Base-by-base conservation (phyloP, 2,113 vertebrate genomes). In the Coryphaenoides rupestris region DNA sequence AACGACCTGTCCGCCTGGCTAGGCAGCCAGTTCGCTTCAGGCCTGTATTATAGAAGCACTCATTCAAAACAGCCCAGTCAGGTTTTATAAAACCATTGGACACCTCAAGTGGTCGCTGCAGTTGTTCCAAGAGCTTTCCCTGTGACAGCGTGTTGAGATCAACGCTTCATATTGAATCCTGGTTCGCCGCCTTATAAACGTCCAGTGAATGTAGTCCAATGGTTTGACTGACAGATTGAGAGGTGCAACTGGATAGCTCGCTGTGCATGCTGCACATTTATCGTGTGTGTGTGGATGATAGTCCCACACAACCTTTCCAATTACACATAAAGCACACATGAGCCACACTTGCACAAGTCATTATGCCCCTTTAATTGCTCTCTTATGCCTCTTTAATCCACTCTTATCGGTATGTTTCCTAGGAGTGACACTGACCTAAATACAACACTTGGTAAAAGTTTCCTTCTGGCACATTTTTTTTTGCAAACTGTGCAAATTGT, bases 181-280 rank as follows among this genome's bases (percentile, higher is more conserved):
- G 66, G 64, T 80, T 75, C 73, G 75, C 21, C 46, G 40, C 68
- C 69, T 69, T 67, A 69, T 77, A 70, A 76, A 79, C 58, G 49
- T 63, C 47, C 21, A 63, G 71, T 63, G 69, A 72, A 58, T 70
- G 68, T 17, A 33, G 55, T 58, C 54, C 12, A 0, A n/a, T 60
- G 24, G 24, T 26, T 40, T 65, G 9, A 65, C 58, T 58, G 61
- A 74, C 63, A 68, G 70, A 70, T 23, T 73, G 66, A 78, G 69
- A 70, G 63, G 62, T 81, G 68, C 47, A 46, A 3, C 13, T 13
- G 22, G 56, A 57, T 62, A 60, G 56, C 57, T 60, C 69, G 19
- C 58, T 26, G 21, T 33, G 24, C 58, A 45, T 64, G 40, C 22
- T 1, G 72, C 68, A 65, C 67, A 17, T 50, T 16, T 50, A 50